Evolutionary conservation across 2,113 vertebrate genomes (phyloP).

Genomic region (zebrafish (Danio rerio)): GRCz12tu NC_133198.1:28674501-28675000

Average conservation of each 20-base stretch:
- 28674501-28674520: slow-evolving; percentile 39
- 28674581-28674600: slow-evolving; percentile 73
- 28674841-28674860: neutral
- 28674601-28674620: slow-evolving; percentile 58
- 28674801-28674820: neutral
- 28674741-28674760: slow-evolving; percentile 46
- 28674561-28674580: slow-evolving; percentile 66
- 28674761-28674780: slow-evolving; percentile 13
- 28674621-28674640: slow-evolving; percentile 76
- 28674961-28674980: no score
- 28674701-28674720: slow-evolving; percentile 12
- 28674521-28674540: slow-evolving; percentile 26
- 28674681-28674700: slow-evolving; percentile 62
- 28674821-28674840: neutral
- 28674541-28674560: slow-evolving; percentile 45
- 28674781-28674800: neutral
- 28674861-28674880: neutral
- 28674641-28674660: slow-evolving; percentile 66
- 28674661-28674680: slow-evolving; percentile 59
- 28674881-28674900: neutral
- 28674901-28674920: neutral
- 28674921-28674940: neutral
- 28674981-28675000: no score
- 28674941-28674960: neutral
- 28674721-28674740: slow-evolving; percentile 43